Conservation (phyloP, 2,888 invertebrate genomes). For the Aradus depressus region DNA sequence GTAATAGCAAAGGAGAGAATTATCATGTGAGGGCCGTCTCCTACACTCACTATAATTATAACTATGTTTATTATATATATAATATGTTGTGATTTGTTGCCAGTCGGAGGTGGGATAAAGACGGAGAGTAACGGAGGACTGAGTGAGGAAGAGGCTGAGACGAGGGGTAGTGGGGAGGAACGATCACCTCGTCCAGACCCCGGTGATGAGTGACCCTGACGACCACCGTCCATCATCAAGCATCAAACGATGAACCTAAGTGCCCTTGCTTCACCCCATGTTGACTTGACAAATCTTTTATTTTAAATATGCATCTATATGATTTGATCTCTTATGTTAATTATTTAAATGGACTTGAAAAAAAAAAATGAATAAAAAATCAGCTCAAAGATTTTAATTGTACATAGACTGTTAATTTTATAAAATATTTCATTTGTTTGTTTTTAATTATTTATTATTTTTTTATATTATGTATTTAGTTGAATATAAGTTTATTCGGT, state of each 20-base stretch:
- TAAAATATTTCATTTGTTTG: conserved; percentile 5
- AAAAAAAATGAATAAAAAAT: no score
- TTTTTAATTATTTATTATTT: conserved; percentile 4
- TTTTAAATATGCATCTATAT: conserved; percentile 4
- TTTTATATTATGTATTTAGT: conserved; percentile 3
- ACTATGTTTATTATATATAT: neutral
- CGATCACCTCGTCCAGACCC: conserved; percentile 1
- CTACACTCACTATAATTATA: no score
- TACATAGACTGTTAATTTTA: conserved; percentile 16
- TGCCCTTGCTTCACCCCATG: conserved; percentile 10
- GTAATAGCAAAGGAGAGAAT: no score
- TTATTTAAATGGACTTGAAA: conserved; percentile 15
- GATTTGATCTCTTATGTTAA: conserved; percentile 3
- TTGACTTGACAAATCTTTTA: conserved; percentile 5
- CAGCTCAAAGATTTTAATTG: conserved; percentile 10
- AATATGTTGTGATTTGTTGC: neutral
- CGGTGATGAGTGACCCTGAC: neutral
- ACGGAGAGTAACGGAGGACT: conserved; percentile 14
- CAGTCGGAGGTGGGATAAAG: conserved; percentile 2
- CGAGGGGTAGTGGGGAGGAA: conserved; percentile 9
- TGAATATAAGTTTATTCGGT: conserved; percentile 8
- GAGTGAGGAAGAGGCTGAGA: conserved; percentile 11
- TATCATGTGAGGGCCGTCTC: no score
- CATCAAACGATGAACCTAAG: neutral
- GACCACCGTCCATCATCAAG: neutral